A percentile compares a stretch with the other conserved stretches of the same genome.
phyloP scores from a whole-genome alignment of 1,140 invertebrate species.

The Bombus difficillimus region DNA sequence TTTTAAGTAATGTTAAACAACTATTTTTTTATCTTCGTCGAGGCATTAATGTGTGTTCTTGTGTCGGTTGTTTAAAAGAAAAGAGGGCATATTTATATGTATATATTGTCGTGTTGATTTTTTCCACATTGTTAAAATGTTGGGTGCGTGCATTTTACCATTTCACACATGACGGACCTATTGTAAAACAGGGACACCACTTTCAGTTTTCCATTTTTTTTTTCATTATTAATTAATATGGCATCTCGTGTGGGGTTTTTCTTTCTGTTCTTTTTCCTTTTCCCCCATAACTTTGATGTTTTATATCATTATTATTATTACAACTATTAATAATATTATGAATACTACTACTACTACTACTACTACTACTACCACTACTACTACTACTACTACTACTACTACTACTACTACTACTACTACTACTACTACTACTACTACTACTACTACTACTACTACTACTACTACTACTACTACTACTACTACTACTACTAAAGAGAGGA shows the following conservation, averaged over 20 bases:
- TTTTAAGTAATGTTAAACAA: not conserved
- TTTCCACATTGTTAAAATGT: not conserved
- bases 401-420: not conserved
- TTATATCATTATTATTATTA: constrained; percentile 18
- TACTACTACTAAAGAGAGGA: not conserved
- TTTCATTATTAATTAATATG: constrained; percentile 17
- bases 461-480: too few relatives aligned
- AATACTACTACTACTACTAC: not conserved
- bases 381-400: not conserved
- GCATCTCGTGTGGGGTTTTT: not conserved
- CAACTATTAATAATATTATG: not conserved
- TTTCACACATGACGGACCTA: not conserved
- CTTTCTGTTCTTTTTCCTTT: not conserved
- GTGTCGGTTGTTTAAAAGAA: not conserved
- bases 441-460: too few relatives aligned
- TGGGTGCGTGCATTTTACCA: constrained; percentile 16
- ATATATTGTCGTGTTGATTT: not conserved
- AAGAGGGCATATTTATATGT: not conserved
- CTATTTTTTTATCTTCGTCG: constrained; percentile 15
- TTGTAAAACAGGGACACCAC: not conserved
- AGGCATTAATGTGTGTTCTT: constrained; percentile 37
- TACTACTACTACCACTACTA: not conserved
- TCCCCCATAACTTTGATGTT: constrained; percentile 28
- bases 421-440: not conserved
- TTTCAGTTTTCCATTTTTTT: constrained; percentile 16